Base-by-base conservation (phyloP, 35 echinoderm and acorn worm species). In the Strongylocentrotus purpuratus region DNA sequence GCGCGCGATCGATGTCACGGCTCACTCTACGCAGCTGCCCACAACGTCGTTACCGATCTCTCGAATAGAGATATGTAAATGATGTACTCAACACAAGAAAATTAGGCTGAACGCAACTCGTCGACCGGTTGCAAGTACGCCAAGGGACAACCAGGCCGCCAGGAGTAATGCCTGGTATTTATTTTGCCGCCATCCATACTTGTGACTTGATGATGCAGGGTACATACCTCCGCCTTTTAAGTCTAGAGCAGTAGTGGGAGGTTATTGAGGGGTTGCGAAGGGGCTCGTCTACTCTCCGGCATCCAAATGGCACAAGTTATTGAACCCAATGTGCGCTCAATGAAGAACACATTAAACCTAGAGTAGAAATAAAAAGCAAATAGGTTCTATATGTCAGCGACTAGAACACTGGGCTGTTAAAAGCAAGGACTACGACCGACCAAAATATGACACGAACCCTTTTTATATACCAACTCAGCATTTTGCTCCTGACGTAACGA, bases 171-270 rank as follows among this genome's bases (percentile, higher is more conserved):
- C 25, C 4, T 58, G 91, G 91, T 93, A 93, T 93, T 93, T 93
- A 89, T 58, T 93, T 93, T 93, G 46, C 91, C 91, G 91, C 91
- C 91, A 93, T 93, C 46, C 33, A 46, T 45, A 89, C 87, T 89
- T 89, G 87, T 41, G 87, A 89, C 87, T 89, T 89, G 87, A 89
- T 89, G 45, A 46, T 11, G 87, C 87, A 15, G 32, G 31, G 12
- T 46, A 32, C 91, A 93, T 93, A 93, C 91, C 91, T 93, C 91
- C 91, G 91, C 91, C 91, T 93, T 93, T 93, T 93, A 93, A 50
- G 91, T 93, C 91, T 31, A 93, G n/a, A 11, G 48, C 4, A 58
- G 48, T 46, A 0, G 15, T 33, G 32, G 32, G 33, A 28, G 87
- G 32, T 89, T 35, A 45, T 89, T 5, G 7, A 14, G 45, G 87